These are phyloP conservation scores for Eupleurogrammus muticus DNA, from an alignment of 2,797 vertebrate genomes.

Conservation along the genomic window DNA sequence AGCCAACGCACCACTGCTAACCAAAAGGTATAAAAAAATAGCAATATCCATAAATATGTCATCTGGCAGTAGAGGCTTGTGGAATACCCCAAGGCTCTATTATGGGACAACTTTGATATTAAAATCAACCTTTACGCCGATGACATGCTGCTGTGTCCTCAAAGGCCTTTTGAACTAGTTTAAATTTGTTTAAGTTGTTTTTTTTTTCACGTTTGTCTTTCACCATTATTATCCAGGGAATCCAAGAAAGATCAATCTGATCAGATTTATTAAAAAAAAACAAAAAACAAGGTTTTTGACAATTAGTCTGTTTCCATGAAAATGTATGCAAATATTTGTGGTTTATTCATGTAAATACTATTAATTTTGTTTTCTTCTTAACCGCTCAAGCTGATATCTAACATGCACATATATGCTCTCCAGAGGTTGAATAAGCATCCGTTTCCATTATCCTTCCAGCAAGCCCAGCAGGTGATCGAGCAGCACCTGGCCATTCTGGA, in stretches of 20 bases:
- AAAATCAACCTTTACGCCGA: neutral
- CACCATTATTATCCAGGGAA: neutral
- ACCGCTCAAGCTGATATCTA: neutral
- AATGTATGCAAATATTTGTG: neutral
- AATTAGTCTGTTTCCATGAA: too few species aligned
- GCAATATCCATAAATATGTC: neutral
- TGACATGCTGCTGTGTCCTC: too few species aligned
- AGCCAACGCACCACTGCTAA: conserved; percentile 87
- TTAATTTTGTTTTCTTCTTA: neutral
- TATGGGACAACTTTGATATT: neutral
- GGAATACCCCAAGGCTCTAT: neutral
- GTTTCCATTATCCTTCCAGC: conserved; percentile 70
- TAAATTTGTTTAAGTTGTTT: neutral
- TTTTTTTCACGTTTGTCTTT: neutral
- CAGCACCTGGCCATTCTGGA: conserved; percentile 85
- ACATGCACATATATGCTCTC: neutral
- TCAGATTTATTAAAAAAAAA: too few species aligned
- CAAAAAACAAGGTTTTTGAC: too few species aligned
- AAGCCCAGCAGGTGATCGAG: conserved; percentile 87
- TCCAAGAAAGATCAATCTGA: too few species aligned
- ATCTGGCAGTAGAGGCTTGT: neutral
- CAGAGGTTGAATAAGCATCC: neutral
- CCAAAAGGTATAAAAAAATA: conserved; percentile 84
- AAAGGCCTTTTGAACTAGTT: neutral
- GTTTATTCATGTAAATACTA: neutral